phyloP scores from a whole-genome alignment of 2,797 vertebrate genomes.

The Crocodylus rhombifer region DNA sequence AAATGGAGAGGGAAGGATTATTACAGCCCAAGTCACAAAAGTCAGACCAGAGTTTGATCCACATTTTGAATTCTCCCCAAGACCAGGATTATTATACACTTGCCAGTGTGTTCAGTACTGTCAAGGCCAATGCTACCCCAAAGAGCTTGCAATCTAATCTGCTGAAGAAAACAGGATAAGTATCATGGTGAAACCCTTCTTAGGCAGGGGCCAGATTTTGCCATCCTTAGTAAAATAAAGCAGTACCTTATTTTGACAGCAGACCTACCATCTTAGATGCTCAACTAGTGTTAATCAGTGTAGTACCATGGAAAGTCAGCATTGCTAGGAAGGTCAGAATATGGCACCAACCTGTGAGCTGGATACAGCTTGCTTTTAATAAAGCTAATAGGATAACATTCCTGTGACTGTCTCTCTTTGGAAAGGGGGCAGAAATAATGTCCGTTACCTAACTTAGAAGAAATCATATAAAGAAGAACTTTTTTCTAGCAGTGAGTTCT shows the following conservation, averaged over 20 bases:
- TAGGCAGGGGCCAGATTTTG: background rate
- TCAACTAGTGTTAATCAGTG: background rate
- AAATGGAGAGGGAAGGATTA: background rate
- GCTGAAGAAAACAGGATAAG: background rate
- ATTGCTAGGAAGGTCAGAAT: constrained; percentile 1
- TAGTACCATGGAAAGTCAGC: background rate
- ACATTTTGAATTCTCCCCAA: background rate
- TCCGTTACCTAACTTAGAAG: constrained; percentile 40
- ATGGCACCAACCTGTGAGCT: background rate
- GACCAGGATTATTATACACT: background rate
- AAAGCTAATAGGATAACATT: constrained; percentile 11
- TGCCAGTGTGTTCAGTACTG: background rate
- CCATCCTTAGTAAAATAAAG: background rate
- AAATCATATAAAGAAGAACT: background rate
- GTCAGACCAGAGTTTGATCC: background rate
- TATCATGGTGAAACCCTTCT: background rate
- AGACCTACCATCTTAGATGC: background rate
- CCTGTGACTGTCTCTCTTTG: constrained; percentile 23
- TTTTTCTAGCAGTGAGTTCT: constrained; percentile 21
- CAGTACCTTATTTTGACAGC: background rate
- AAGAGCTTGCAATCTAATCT: background rate
- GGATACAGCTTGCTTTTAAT: background rate
- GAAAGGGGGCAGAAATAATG: constrained; percentile 18
- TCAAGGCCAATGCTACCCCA: background rate
- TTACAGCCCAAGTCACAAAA: background rate